These are phyloP conservation scores for Andrena chrysosceles DNA, from an alignment of 2,888 invertebrate species.

Conservation along the genomic window DNA sequence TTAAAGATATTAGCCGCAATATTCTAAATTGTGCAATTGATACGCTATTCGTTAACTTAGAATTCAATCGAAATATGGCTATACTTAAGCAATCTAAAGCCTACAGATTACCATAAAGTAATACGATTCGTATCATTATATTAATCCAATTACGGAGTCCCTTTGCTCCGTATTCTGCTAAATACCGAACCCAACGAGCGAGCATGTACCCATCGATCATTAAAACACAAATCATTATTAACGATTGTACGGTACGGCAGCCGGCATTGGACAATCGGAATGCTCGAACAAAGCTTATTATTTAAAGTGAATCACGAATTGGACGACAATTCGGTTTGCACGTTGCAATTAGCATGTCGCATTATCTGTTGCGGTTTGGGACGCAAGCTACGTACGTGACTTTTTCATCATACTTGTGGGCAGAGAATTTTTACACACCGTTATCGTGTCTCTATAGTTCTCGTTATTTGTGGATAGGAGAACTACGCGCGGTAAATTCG, in stretches of 20 bases:
- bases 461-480: no score
- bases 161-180: conserved; percentile 5
- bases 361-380: conserved; percentile 1
- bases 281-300: conserved; percentile 38
- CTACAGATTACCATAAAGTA: not conserved
- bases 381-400: not conserved
- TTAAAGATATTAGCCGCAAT: no score
- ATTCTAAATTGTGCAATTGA: no score
- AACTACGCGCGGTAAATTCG: no score
- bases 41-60: no score
- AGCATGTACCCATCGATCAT: conserved; percentile 5
- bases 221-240: conserved; percentile 44
- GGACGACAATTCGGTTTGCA: conserved; percentile 26
- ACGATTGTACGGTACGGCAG: conserved; percentile 19
- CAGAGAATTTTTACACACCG: no score
- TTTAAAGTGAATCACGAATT: conserved; percentile 26
- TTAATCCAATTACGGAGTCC: conserved; percentile 12
- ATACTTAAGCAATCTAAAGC: no score
- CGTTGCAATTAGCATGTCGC: conserved; percentile 20
- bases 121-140: not conserved
- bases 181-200: not conserved
- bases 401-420: not conserved
- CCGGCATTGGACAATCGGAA: conserved; percentile 23
- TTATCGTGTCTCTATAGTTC: no score
- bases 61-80: no score